These are phyloP conservation scores for Rallus crepitans DNA, from an alignment of 2,797 vertebrate genomes.

Conservation along the genomic window DNA sequence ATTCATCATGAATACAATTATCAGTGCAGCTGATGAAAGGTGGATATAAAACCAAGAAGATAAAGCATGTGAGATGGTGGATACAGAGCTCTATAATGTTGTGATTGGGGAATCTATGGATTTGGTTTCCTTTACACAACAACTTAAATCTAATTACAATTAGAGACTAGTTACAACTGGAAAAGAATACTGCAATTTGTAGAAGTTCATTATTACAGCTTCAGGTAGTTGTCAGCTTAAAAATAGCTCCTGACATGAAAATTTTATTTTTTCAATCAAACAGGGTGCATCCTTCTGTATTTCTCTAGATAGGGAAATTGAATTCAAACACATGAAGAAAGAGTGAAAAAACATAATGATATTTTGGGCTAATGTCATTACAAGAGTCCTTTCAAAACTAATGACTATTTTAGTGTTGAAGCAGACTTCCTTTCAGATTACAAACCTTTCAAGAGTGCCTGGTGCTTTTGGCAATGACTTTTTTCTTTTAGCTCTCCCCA, in stretches of 20 bases:
- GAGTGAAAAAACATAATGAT: not conserved
- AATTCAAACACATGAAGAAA: not conserved
- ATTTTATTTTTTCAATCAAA: not conserved
- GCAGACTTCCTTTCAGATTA: not conserved
- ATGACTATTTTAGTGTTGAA: not conserved
- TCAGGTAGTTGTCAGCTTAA: not conserved
- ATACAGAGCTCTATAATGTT: not conserved
- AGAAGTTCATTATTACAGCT: not conserved
- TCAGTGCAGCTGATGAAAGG: not conserved
- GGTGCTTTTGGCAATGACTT: not conserved
- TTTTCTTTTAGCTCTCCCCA: not conserved
- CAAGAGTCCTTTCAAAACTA: not conserved
- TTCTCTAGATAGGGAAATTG: not conserved
- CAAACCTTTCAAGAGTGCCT: not conserved
- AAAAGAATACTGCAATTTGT: not conserved
- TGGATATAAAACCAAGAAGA: not conserved
- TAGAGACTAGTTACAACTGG: not conserved
- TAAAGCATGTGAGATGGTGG: not conserved
- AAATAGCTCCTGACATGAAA: not conserved
- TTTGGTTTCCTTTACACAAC: not conserved
- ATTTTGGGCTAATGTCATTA: not conserved
- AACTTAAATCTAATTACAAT: not conserved
- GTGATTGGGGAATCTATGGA: not conserved
- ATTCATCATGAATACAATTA: not conserved
- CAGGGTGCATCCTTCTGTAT: not conserved